Percentiles rank a stretch among this genome's conserved stretches.
These are phyloP conservation scores for Ylistrum balloti DNA, from an alignment of 1,140 invertebrate species.

Conservation along the genomic window DNA sequence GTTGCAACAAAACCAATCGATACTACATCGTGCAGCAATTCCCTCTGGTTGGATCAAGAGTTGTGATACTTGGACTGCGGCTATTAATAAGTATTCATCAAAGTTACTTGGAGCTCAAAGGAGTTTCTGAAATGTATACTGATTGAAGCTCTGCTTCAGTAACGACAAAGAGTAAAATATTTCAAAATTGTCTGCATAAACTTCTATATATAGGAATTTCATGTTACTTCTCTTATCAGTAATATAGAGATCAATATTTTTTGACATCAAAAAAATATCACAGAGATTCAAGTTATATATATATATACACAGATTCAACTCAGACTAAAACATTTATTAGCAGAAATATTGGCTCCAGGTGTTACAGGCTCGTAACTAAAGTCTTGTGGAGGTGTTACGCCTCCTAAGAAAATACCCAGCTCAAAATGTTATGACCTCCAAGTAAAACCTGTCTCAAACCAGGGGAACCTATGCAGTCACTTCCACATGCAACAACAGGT, in stretches of 20 bases:
- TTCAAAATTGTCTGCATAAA: background rate
- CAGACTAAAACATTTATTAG: background rate
- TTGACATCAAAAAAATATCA: too few relatives aligned
- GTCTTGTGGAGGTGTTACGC: background rate
- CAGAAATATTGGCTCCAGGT: background rate
- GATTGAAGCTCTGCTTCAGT: background rate
- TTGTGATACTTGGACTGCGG: background rate
- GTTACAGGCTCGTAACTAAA: background rate
- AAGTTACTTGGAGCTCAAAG: background rate
- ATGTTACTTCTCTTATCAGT: background rate
- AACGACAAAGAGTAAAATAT: background rate
- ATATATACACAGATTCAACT: background rate
- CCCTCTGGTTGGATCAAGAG: background rate
- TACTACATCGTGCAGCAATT: background rate
- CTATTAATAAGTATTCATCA: background rate
- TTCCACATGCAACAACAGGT: conserved; percentile 23
- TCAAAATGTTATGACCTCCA: background rate
- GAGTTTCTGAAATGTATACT: background rate
- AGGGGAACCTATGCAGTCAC: background rate
- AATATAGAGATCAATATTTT: too few relatives aligned
- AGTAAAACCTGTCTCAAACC: background rate
- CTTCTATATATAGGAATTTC: background rate
- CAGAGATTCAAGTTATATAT: too few relatives aligned
- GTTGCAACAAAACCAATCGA: background rate
- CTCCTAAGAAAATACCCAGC: background rate